These are phyloP conservation scores for Phasia obesa DNA, from an alignment of 2,888 invertebrate species.

Conservation along the genomic window DNA sequence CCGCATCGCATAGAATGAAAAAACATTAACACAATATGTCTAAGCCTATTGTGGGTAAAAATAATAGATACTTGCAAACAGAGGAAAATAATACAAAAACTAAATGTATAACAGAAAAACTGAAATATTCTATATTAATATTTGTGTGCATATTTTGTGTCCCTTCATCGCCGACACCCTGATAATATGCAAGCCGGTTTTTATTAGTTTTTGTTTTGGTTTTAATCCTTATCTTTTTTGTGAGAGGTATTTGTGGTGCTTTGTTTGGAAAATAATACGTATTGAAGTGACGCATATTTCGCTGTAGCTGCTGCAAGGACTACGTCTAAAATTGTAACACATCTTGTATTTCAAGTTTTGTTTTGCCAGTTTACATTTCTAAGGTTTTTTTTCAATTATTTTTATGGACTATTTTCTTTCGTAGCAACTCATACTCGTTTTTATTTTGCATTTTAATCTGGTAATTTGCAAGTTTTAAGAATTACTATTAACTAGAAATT, in stretches of 20 bases:
- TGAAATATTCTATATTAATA: neutral
- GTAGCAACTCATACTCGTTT: constrained; percentile 3
- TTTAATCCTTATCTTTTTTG: constrained; percentile 21
- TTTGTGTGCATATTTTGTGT: neutral
- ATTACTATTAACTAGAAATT: too few species aligned
- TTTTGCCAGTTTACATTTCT: constrained; percentile 26
- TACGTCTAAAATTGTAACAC: constrained; percentile 15
- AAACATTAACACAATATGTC: constrained; percentile 42
- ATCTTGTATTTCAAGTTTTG: neutral
- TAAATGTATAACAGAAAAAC: too few species aligned
- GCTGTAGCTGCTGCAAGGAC: neutral
- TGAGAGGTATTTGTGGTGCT: neutral
- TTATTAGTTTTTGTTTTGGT: constrained; percentile 38
- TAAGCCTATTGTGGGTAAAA: constrained; percentile 47
- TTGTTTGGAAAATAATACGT: constrained; percentile 29
- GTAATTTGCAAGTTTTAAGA: too few species aligned
- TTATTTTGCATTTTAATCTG: constrained; percentile 29
- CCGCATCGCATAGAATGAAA: constrained; percentile 7
- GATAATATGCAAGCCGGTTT: constrained; percentile 29
- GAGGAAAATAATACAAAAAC: neutral
- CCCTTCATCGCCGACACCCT: neutral
- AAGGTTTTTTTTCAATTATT: constrained; percentile 2
- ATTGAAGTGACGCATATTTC: constrained; percentile 32
- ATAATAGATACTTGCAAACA: constrained; percentile 18
- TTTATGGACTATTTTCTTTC: neutral